Evolutionary conservation across 2,888 invertebrate genomes (phyloP).

Genomic region (Coecobrya sp.): DNA sequence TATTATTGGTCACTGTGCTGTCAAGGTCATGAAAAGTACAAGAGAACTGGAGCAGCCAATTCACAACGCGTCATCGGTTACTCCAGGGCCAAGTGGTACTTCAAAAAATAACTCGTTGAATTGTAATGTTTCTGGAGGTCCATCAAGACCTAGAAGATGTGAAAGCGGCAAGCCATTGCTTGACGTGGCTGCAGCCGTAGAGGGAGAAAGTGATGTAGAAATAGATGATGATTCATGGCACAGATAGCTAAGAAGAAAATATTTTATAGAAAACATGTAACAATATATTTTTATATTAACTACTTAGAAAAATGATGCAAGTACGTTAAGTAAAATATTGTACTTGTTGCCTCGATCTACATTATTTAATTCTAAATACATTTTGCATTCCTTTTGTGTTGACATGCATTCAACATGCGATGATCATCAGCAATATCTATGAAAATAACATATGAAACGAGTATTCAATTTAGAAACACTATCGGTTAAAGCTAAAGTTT

Average conservation of each 20-base stretch:
- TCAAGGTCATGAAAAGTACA: conserved; percentile 89
- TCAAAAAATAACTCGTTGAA: conserved; percentile 38
- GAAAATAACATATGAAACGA: no score
- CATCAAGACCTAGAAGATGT: conserved; percentile 8
- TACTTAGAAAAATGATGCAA: background rate
- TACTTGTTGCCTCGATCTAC: background rate
- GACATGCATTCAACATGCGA: no score
- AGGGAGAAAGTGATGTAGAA: conserved; percentile 72
- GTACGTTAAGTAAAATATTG: background rate
- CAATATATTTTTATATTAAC: conserved; percentile 50
- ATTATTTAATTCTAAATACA: background rate
- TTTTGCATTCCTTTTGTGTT: background rate
- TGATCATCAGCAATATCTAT: no score
- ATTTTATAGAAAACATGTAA: background rate
- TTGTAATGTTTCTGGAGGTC: background rate
- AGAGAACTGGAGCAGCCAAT: conserved; percentile 92
- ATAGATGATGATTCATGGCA: conserved; percentile 70
- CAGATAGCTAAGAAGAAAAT: conserved; percentile 14
- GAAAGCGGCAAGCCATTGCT: conserved; percentile 72
- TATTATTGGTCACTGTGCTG: conserved; percentile 94
- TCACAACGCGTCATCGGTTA: conserved; percentile 7
- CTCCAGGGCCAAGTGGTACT: conserved; percentile 31
- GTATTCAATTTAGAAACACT: background rate
- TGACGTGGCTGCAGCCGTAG: background rate
- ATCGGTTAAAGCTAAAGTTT: no score